Evolutionary conservation across 2,888 invertebrate genomes (phyloP).

Genomic region (Acrobeloides nanus): DNA sequence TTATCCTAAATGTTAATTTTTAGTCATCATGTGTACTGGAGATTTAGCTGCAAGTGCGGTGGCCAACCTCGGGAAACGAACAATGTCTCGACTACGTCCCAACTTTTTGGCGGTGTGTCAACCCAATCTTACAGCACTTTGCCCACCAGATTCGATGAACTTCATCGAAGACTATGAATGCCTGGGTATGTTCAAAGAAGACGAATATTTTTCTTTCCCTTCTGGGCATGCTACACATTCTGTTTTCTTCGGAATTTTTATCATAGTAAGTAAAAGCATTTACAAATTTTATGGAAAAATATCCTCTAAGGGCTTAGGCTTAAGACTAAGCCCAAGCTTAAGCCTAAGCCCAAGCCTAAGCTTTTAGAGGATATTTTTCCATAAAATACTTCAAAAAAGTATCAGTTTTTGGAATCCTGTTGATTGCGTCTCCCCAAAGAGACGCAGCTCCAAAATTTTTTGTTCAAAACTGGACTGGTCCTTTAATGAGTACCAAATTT

Average conservation of each 20-base stretch:
- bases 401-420: too few relatives aligned
- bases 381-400: too few relatives aligned
- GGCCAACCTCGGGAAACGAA: conserved; percentile 33
- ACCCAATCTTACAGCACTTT: conserved; percentile 33
- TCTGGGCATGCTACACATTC: conserved; percentile 34
- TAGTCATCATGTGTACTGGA: conserved; percentile 25
- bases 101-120: conserved; percentile 41
- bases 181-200: conserved; percentile 23
- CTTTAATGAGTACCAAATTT: too few relatives aligned
- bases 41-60: conserved; percentile 27
- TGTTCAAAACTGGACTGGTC: too few relatives aligned
- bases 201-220: conserved; percentile 37
- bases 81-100: conserved; percentile 35
- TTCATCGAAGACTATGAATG: conserved; percentile 33
- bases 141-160: conserved; percentile 27
- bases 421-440: too few relatives aligned
- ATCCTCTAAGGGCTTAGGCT: too few relatives aligned
- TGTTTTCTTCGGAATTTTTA: conserved; percentile 32
- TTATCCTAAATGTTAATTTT: conserved; percentile 10
- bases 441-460: too few relatives aligned
- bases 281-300: too few relatives aligned
- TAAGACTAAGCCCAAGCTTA: too few relatives aligned
- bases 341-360: too few relatives aligned
- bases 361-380: too few relatives aligned
- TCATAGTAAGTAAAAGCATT: conserved; percentile 38